Conservation (phyloP, 2,797 vertebrate species). For the Channallabes apus region DNA sequence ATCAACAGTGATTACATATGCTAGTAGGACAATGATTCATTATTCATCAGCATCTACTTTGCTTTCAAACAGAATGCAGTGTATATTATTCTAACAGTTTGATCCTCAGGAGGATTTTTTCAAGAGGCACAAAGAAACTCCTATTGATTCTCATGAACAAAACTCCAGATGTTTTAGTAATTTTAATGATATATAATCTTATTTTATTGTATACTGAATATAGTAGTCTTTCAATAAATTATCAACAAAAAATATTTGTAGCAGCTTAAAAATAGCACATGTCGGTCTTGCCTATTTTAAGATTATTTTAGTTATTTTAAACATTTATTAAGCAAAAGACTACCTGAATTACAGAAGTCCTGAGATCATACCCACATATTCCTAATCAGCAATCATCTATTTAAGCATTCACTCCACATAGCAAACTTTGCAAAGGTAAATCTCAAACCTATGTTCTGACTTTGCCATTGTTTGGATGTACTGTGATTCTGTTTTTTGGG, state of each 20-base stretch:
- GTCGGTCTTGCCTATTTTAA: neutral
- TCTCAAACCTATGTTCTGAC: too few relatives aligned
- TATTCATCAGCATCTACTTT: too few relatives aligned
- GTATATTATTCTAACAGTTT: slow-evolving; percentile 26
- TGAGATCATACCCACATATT: too few relatives aligned
- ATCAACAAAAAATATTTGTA: neutral
- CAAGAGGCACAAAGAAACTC: slow-evolving; percentile 1
- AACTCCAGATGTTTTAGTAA: neutral
- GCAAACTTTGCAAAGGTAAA: too few relatives aligned
- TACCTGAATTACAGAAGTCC: too few relatives aligned
- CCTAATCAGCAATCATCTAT: too few relatives aligned
- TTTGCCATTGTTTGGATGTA: too few relatives aligned
- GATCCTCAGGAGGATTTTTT: slow-evolving; percentile 1
- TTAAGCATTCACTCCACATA: too few relatives aligned
- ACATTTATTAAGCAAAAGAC: neutral
- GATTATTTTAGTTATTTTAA: neutral
- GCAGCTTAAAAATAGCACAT: neutral
- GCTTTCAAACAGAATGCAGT: too few relatives aligned
- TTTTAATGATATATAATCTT: neutral
- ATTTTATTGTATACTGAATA: neutral
- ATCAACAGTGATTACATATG: too few relatives aligned
- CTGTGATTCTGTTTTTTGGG: too few relatives aligned
- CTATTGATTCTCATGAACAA: slow-evolving; percentile 12
- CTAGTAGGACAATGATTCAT: too few relatives aligned
- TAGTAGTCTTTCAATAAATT: neutral